Evolutionary conservation across 2,888 invertebrate genomes (phyloP).

Genomic region (Deroplatys truncata): DNA sequence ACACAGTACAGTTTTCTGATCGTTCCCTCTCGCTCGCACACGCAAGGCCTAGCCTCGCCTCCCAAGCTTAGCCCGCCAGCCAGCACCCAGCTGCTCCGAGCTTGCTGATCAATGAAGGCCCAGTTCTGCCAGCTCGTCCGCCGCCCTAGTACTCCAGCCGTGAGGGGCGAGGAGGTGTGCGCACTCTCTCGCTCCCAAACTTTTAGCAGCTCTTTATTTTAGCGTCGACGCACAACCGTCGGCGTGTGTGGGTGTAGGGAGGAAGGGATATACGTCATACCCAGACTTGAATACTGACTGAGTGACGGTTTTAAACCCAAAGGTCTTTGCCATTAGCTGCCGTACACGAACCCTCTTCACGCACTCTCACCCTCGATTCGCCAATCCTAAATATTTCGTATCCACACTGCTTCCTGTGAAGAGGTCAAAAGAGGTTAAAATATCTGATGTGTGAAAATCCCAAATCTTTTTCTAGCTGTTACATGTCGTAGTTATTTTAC

Average conservation of each 20-base stretch:
- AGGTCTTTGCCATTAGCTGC: neutral
- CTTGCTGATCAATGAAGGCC: constrained; percentile 26
- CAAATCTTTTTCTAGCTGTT: no score
- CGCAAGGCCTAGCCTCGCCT: neutral
- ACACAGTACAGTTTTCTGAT: neutral
- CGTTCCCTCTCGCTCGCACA: neutral
- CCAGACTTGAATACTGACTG: neutral
- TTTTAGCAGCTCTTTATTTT: constrained; percentile 23
- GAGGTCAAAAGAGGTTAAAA: no score
- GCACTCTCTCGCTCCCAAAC: neutral
- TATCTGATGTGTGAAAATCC: no score
- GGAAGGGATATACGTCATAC: neutral
- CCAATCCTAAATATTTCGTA: neutral
- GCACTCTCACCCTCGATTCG: neutral
- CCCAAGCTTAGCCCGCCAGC: neutral
- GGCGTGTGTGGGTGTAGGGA: neutral
- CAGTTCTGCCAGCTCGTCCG: neutral
- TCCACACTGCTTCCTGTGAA: neutral
- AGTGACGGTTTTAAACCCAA: neutral
- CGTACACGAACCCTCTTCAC: neutral
- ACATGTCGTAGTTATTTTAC: no score
- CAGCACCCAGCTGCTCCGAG: constrained; percentile 19
- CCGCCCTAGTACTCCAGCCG: neutral
- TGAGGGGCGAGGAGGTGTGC: neutral
- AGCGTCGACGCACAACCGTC: constrained; percentile 9